Conservation (phyloP, 2,888 invertebrate species). For the Geotrupes spiniger region DNA sequence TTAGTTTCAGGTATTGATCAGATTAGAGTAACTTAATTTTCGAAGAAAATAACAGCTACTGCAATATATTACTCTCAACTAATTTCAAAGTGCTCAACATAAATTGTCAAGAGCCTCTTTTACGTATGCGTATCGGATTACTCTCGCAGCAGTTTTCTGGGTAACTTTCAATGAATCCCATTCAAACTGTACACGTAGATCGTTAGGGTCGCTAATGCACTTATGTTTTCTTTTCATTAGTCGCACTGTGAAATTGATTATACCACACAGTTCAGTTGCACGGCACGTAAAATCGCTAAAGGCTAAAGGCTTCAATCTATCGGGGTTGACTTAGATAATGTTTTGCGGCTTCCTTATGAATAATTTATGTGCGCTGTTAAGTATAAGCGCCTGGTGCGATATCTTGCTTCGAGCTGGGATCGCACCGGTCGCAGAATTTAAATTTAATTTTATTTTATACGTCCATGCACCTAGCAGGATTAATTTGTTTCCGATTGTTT, state of each 20-base stretch:
- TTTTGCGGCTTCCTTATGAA: constrained; percentile 35
- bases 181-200: background rate
- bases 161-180: no score
- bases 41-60: no score
- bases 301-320: constrained; percentile 20
- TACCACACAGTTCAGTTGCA: constrained; percentile 20
- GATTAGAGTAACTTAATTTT: no score
- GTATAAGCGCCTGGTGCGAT: constrained; percentile 22
- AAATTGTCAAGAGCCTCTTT: no score
- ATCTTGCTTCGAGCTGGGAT: constrained; percentile 17
- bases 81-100: no score
- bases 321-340: constrained; percentile 34
- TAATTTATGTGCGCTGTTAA: constrained; percentile 42
- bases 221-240: constrained; percentile 28
- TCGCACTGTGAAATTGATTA: constrained; percentile 25
- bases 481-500: no score
- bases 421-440: constrained; percentile 7
- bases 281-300: constrained; percentile 21
- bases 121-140: no score
- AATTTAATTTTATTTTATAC: constrained; percentile 16
- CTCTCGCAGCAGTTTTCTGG: no score
- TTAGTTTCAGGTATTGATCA: no score
- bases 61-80: no score
- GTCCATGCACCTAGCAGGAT: no score
- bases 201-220: constrained; percentile 17